phyloP scores from a whole-genome alignment of 2,797 vertebrate species.

The Novumbra hubbsi region DNA sequence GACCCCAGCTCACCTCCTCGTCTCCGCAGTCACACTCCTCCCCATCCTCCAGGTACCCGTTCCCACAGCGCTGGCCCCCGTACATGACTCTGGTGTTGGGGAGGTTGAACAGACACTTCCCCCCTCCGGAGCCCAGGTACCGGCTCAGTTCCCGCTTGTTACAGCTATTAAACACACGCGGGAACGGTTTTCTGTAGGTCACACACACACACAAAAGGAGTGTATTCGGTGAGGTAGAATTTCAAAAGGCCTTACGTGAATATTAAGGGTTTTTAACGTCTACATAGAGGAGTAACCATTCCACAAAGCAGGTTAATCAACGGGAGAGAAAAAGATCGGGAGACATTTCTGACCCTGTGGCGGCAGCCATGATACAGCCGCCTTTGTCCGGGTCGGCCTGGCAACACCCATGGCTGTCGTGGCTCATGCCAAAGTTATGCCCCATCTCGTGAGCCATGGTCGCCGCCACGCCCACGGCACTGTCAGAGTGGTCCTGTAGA shows the following conservation, averaged over 20 bases:
- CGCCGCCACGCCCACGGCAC: conserved; percentile 88
- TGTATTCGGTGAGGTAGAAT: not conserved
- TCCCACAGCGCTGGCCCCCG: conserved; percentile 91
- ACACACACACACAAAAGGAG: not conserved
- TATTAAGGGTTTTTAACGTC: not conserved
- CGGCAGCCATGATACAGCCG: conserved; percentile 97
- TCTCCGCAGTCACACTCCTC: conserved; percentile 98
- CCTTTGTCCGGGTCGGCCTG: conserved; percentile 81
- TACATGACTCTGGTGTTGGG: conserved; percentile 88
- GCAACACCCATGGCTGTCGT: conserved; percentile 87
- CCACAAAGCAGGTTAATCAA: not conserved
- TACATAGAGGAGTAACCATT: not conserved
- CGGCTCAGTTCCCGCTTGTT: conserved; percentile 86
- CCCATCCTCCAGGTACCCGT: conserved; percentile 95
- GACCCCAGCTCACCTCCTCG: conserved; percentile 78
- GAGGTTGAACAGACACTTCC: conserved; percentile 95
- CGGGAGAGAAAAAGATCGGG: not conserved
- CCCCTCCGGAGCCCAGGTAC: conserved; percentile 91
- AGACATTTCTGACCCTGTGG: conserved; percentile 83
- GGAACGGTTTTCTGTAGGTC: conserved; percentile 85
- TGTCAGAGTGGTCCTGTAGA: conserved; percentile 90
- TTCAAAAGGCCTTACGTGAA: not conserved
- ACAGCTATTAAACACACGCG: conserved; percentile 89
- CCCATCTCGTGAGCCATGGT: conserved; percentile 98
- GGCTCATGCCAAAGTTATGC: conserved; percentile 98